Evolutionary conservation across 1,140 invertebrate species (phyloP).

Genomic region (Pseudomyrmex flavicornis): DNA sequence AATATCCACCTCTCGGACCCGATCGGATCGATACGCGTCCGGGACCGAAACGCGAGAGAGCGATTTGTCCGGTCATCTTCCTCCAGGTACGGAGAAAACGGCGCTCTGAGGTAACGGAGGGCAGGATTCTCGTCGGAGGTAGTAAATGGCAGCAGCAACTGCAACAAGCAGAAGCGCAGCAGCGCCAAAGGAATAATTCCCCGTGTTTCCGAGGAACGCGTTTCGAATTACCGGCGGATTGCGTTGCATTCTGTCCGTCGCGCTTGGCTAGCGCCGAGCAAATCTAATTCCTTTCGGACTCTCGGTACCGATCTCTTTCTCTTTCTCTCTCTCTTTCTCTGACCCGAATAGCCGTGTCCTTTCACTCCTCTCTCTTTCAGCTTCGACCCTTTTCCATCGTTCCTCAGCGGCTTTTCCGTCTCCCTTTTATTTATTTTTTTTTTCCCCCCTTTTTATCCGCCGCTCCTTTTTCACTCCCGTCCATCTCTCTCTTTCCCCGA

Average conservation of each 20-base stretch:
- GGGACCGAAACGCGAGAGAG: constrained; percentile 29
- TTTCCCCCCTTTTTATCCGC: constrained; percentile 53
- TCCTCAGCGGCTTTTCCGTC: constrained; percentile 26
- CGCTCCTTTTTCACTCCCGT: constrained; percentile 54
- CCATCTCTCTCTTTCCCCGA: constrained; percentile 16
- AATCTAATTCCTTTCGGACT: constrained; percentile 81
- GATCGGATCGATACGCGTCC: constrained; percentile 47
- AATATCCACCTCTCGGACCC: neutral
- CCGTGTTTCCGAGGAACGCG: constrained; percentile 80
- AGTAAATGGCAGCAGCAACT: constrained; percentile 48
- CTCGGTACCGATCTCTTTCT: constrained; percentile 59
- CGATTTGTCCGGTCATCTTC: constrained; percentile 58
- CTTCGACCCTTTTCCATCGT: constrained; percentile 34
- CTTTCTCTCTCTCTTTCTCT: constrained; percentile 42
- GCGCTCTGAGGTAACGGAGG: constrained; percentile 35
- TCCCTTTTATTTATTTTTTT: constrained; percentile 13
- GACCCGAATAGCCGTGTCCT: constrained; percentile 53
- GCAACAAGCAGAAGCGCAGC: constrained; percentile 60
- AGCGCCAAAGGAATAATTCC: constrained; percentile 77
- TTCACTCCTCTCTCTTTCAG: constrained; percentile 24
- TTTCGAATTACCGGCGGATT: constrained; percentile 81
- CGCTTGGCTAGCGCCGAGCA: constrained; percentile 81
- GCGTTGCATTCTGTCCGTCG: constrained; percentile 82
- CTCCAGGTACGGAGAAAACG: constrained; percentile 45
- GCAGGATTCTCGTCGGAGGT: constrained; percentile 33